Base-by-base conservation (phyloP, 2,888 invertebrate species). In the Sinelater perroti region DNA sequence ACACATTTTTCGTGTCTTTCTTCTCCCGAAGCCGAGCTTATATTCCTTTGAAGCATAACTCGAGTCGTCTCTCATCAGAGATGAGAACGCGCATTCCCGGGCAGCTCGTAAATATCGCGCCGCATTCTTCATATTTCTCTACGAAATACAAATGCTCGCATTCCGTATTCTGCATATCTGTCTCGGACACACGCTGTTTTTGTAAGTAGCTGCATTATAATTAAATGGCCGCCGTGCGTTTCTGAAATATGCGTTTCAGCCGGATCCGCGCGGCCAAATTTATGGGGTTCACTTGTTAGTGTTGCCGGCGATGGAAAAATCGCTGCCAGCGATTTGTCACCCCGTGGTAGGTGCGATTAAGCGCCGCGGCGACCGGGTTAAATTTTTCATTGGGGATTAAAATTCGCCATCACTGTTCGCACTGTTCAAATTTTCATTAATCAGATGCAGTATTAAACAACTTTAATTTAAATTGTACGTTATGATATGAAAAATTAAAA, bases 41-140 rank as follows among this genome's bases (percentile, higher is more conserved):
- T 38, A 35, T 54, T 18, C 44, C 20, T 40, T 18, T 35, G 42
- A 31, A 51, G 51, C 59, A 61, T 61, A 61, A 59, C 44, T 63
- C 59, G 49, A 53, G 52, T 46, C 40, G 60, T 56, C 55, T 61
- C 58, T 63, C 59, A 54, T 61, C 59, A 51, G 46, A 60, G 38
- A 42, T 54, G 63, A 50, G 52, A 51, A 56, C 59, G 55, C 55
- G 42, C 62, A 64, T 64, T 64, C 64, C 49, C 55, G 57, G 31
- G 47, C 54, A 51, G 56, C 60, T 64, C 64, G 62, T 64, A 64
- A 64, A 64, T 64, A 62, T 60, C 56, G 49, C 28, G 56, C 35
- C 54, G 53, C 62, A 62, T 62, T 62, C 62, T 64, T 62, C 58
- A 62, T 56, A 64, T 64, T 62, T 64, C 55, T 61, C 28, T 33